Conservation (phyloP, 2,113 vertebrate species). For the Xenopus borealis region DNA sequence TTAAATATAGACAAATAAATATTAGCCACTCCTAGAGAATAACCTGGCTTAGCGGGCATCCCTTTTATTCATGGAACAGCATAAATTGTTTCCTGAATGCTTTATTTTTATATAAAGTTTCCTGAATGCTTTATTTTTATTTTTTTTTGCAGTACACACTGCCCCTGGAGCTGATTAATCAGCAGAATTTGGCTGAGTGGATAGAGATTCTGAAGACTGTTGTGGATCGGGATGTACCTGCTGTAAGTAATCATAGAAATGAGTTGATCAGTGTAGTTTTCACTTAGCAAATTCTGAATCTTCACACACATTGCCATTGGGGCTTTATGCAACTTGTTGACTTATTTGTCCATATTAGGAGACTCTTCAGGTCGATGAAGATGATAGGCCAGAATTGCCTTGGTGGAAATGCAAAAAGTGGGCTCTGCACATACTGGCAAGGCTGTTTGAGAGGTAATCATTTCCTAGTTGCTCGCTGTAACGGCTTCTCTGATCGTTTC, state of each 20-base stretch:
- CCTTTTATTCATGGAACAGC: too few relatives aligned
- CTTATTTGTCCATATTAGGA: slow-evolving; percentile 65
- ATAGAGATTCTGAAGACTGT: slow-evolving; percentile 96
- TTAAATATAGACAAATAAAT: too few relatives aligned
- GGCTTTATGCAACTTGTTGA: too few relatives aligned
- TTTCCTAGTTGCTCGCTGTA: neutral
- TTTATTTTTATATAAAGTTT: too few relatives aligned
- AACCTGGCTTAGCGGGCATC: too few relatives aligned
- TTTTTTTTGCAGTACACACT: slow-evolving; percentile 80
- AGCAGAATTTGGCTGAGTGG: slow-evolving; percentile 95
- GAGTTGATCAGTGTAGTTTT: too few relatives aligned
- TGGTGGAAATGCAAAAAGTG: slow-evolving; percentile 99
- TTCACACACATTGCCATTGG: too few relatives aligned
- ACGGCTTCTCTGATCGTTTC: too few relatives aligned
- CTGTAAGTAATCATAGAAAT: slow-evolving; percentile 69
- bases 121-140: too few relatives aligned
- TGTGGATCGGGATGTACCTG: slow-evolving; percentile 92
- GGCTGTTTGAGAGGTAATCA: slow-evolving; percentile 91
- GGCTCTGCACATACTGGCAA: slow-evolving; percentile 96
- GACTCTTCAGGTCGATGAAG: slow-evolving; percentile 95
- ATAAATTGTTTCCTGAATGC: too few relatives aligned
- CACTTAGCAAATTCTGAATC: too few relatives aligned
- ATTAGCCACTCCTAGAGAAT: too few relatives aligned
- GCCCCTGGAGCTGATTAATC: slow-evolving; percentile 94
- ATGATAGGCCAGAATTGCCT: slow-evolving; percentile 91